A percentile compares a stretch with the other conserved stretches of the same genome.
Conservation (phyloP, 2,888 invertebrate genomes). For the Drepana falcataria region DNA sequence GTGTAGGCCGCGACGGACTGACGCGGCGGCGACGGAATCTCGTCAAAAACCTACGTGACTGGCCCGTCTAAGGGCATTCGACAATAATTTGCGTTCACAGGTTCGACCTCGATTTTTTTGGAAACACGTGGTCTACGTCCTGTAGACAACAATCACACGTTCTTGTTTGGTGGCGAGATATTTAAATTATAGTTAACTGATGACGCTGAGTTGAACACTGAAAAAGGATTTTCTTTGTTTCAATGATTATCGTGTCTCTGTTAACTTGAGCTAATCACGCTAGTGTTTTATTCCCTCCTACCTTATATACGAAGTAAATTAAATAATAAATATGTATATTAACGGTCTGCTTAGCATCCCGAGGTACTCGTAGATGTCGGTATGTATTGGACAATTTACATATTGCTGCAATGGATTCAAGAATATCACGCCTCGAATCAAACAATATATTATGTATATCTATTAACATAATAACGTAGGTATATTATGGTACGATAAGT, state of each 20-base stretch:
- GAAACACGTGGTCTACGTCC: slow-evolving; percentile 30
- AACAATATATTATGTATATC: too few species aligned
- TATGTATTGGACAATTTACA: slow-evolving; percentile 27
- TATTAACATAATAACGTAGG: too few species aligned
- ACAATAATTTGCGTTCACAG: slow-evolving; percentile 41
- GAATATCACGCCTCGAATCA: background rate
- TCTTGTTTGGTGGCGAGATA: slow-evolving; percentile 15
- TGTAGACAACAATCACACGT: slow-evolving; percentile 18
- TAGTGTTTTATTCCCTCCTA: slow-evolving; percentile 33
- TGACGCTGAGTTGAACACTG: slow-evolving; percentile 24
- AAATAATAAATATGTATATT: slow-evolving; percentile 7
- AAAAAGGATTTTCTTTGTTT: slow-evolving; percentile 40
- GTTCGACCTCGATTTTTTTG: slow-evolving; percentile 44
- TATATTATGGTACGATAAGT: too few species aligned
- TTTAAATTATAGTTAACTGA: slow-evolving; percentile 17
- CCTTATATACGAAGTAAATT: slow-evolving; percentile 43
- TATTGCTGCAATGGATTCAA: slow-evolving; percentile 7
- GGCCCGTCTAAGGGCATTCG: slow-evolving; percentile 42
- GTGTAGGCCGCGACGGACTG: slow-evolving; percentile 30
- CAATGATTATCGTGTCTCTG: slow-evolving; percentile 34
- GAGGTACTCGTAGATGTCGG: slow-evolving; percentile 13
- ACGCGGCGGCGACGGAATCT: slow-evolving; percentile 32
- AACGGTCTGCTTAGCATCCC: slow-evolving; percentile 18
- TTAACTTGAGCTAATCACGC: slow-evolving; percentile 36
- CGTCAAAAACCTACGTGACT: slow-evolving; percentile 44